Evolutionary conservation across 2,888 invertebrate species (phyloP).

Genomic region (Apantesis nais): DNA sequence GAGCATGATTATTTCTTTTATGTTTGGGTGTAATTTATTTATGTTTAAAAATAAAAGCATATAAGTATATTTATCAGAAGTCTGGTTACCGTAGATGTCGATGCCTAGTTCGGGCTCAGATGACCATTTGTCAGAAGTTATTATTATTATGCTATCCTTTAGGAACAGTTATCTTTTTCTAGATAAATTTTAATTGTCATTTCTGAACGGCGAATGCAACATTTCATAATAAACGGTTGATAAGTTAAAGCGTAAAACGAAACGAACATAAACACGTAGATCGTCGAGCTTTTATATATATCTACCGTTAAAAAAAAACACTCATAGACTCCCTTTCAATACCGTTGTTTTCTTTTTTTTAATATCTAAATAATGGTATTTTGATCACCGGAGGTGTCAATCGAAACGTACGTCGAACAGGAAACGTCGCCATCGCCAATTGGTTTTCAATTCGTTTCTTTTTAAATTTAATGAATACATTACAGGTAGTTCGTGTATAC

Average conservation of each 20-base stretch:
- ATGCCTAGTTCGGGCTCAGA: too few species aligned
- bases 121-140: too few species aligned
- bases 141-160: too few species aligned
- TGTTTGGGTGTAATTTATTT: too few species aligned
- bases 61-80: too few species aligned
- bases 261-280: neutral
- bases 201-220: neutral
- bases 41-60: too few species aligned
- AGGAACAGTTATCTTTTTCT: neutral
- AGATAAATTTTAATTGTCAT: neutral
- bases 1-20: too few species aligned
- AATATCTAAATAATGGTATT: constrained; percentile 70
- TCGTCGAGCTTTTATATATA: neutral
- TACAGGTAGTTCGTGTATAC: neutral
- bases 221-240: neutral
- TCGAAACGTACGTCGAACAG: constrained; percentile 14
- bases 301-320: neutral
- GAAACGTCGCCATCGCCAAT: constrained; percentile 20
- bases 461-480: neutral
- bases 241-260: neutral
- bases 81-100: too few species aligned
- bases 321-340: neutral
- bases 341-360: constrained; percentile 43
- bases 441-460: constrained; percentile 7
- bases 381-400: constrained; percentile 68